Conservation (phyloP, 2,888 invertebrate species). For the Chelonus formosanus region DNA sequence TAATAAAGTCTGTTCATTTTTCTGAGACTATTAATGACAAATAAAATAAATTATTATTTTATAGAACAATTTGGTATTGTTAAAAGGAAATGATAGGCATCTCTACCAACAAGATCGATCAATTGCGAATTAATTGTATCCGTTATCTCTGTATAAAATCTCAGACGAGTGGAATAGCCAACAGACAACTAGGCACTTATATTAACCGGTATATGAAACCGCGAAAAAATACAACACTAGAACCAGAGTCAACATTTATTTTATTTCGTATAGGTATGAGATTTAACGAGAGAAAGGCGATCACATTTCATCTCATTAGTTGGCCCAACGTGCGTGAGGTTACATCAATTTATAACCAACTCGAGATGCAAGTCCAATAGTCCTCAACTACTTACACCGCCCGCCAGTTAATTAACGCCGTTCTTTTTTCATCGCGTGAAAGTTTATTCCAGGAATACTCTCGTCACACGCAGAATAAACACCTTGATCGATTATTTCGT, state of each 20-base stretch:
- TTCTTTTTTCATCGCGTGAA: slow-evolving; percentile 47
- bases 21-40: too few species aligned
- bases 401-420: slow-evolving; percentile 51
- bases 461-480: slow-evolving; percentile 8
- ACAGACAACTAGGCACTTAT: slow-evolving; percentile 6
- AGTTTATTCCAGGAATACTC: slow-evolving; percentile 46
- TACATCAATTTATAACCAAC: slow-evolving; percentile 60
- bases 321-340: slow-evolving; percentile 45
- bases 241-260: slow-evolving; percentile 43
- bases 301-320: slow-evolving; percentile 63
- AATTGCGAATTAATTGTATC: slow-evolving; percentile 41
- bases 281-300: slow-evolving; percentile 64
- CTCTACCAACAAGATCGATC: slow-evolving; percentile 34
- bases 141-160: slow-evolving; percentile 41
- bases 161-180: slow-evolving; percentile 25
- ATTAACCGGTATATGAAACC: slow-evolving; percentile 5
- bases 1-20: too few species aligned
- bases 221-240: slow-evolving; percentile 14
- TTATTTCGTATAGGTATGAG: slow-evolving; percentile 45
- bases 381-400: slow-evolving; percentile 39
- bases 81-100: slow-evolving; percentile 14
- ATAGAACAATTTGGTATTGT: slow-evolving; percentile 10
- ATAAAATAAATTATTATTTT: neutral
- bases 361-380: slow-evolving; percentile 44
- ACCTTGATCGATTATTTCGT: slow-evolving; percentile 14